Percentiles rank a stretch among this genome's conserved stretches.
These are phyloP conservation scores for Stenichneumon culpator DNA, from an alignment of 2,888 invertebrate genomes.

Conservation along the genomic window DNA sequence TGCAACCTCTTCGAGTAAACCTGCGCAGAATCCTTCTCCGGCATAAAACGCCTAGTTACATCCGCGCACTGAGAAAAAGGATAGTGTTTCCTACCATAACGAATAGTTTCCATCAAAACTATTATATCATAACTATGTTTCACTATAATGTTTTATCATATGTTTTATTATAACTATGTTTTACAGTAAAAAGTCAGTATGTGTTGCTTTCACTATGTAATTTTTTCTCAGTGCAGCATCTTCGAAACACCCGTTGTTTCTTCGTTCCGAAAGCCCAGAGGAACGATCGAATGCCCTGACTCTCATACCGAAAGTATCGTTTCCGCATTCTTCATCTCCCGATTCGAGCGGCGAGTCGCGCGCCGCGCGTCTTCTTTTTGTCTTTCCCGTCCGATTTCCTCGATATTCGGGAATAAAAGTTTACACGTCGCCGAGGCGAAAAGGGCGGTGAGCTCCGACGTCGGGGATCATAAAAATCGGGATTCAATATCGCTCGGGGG, in stretches of 20 bases:
- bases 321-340: slow-evolving; percentile 3
- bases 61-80: too few species aligned
- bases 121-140: too few species aligned
- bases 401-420: slow-evolving; percentile 84
- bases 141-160: too few species aligned
- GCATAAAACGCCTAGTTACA: slow-evolving; percentile 1
- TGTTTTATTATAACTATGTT: too few species aligned
- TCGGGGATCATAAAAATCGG: slow-evolving; percentile 82
- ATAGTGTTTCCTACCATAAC: too few species aligned
- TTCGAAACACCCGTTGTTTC: not conserved
- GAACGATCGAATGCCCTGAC: slow-evolving; percentile 2
- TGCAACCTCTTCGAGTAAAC: not conserved
- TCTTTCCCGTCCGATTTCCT: slow-evolving; percentile 80
- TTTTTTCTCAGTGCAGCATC: too few species aligned
- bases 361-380: not conserved
- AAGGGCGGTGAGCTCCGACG: slow-evolving; percentile 66
- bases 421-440: slow-evolving; percentile 77
- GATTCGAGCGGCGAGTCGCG: not conserved
- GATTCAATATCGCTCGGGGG: slow-evolving; percentile 81
- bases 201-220: too few species aligned
- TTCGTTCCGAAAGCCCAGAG: not conserved
- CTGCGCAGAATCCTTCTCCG: not conserved
- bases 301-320: not conserved
- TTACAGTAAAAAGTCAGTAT: too few species aligned
- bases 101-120: too few species aligned